Evolutionary conservation across 2,888 invertebrate genomes (phyloP).

Genomic region (Bimastos eiseni): DNA sequence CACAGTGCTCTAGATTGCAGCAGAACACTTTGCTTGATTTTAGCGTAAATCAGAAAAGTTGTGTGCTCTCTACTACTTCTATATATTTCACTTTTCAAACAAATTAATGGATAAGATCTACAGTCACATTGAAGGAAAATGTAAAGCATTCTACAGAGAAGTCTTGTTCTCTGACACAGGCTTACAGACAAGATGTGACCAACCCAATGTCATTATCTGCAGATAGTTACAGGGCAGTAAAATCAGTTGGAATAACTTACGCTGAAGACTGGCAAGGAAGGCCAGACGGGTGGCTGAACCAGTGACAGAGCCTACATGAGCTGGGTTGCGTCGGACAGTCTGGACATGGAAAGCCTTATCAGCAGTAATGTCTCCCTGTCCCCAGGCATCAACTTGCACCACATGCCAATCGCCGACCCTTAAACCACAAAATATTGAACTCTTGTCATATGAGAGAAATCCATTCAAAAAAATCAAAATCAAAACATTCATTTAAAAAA

Average conservation of each 20-base stretch:
- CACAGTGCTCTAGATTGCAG: no score
- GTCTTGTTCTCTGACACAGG: background rate
- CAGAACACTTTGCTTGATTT: background rate
- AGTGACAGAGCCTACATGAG: conserved; percentile 65
- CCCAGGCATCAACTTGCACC: conserved; percentile 65
- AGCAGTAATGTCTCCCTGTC: conserved; percentile 53
- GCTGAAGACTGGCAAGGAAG: conserved; percentile 63
- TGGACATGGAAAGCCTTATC: conserved; percentile 55
- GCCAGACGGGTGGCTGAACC: conserved; percentile 66
- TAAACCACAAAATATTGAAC: conserved; percentile 23
- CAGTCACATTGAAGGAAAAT: background rate
- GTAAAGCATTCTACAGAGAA: background rate
- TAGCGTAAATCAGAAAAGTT: background rate
- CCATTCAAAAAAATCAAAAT: no score
- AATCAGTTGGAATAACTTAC: conserved; percentile 34
- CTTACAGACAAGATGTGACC: background rate
- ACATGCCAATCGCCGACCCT: conserved; percentile 65
- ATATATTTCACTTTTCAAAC: background rate
- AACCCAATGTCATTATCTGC: background rate
- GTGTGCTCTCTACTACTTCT: background rate
- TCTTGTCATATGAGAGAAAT: background rate
- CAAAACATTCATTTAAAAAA: no score
- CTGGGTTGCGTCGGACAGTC: conserved; percentile 65
- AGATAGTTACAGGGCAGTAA: background rate
- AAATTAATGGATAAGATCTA: background rate